These are phyloP conservation scores for Neotoxoptera formosana DNA, from an alignment of 1,140 invertebrate genomes.

Conservation along the genomic window DNA sequence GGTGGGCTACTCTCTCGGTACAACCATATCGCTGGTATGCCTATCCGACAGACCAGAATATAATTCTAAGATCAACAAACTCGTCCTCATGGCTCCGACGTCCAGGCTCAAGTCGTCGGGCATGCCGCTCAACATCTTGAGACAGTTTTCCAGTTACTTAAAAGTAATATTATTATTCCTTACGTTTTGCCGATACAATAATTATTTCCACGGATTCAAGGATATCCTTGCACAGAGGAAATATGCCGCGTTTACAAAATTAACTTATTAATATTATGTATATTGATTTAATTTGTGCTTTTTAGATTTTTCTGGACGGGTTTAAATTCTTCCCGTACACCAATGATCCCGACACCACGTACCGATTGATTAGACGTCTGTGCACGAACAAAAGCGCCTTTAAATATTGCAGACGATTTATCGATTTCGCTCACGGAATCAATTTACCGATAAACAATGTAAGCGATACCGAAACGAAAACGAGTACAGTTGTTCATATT, in stretches of 20 bases:
- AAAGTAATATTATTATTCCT: not conserved
- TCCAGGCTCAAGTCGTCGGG: conserved; percentile 62
- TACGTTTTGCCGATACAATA: not conserved
- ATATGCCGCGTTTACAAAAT: not conserved
- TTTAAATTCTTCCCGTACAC: conserved; percentile 35
- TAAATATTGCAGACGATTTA: conserved; percentile 3
- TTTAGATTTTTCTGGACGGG: not conserved
- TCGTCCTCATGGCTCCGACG: conserved; percentile 69
- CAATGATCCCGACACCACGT: conserved; percentile 25
- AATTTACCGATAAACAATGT: not conserved
- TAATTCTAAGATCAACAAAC: conserved; percentile 66
- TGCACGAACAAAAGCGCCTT: not conserved
- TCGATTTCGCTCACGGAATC: conserved; percentile 25
- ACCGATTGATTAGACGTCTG: not conserved
- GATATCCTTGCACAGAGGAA: not conserved
- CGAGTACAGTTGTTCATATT: not conserved
- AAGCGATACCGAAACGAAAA: not conserved
- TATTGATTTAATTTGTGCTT: too few relatives aligned
- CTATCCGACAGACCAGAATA: conserved; percentile 67
- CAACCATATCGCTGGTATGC: conserved; percentile 66
- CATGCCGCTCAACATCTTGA: not conserved
- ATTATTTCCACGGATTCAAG: not conserved
- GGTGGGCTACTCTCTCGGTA: conserved; percentile 74
- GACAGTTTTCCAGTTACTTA: not conserved
- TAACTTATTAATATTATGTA: too few relatives aligned